These are phyloP conservation scores for Sarcophaga variegata DNA, from an alignment of 2,888 invertebrate species.

Conservation along the genomic window DNA sequence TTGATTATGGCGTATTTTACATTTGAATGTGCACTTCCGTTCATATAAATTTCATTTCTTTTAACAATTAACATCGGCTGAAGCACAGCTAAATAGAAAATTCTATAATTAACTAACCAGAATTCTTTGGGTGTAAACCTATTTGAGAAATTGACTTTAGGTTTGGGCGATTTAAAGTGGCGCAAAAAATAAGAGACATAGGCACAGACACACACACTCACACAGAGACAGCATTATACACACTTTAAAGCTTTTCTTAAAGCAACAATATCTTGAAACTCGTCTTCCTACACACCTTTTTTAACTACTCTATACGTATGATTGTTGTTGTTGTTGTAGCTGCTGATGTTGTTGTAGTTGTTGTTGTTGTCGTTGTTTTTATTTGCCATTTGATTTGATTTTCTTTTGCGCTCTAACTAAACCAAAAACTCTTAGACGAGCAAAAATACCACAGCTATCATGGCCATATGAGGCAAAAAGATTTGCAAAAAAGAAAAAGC, in stretches of 20 bases:
- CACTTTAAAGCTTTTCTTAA: no score
- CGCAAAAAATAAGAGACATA: conserved; percentile 52
- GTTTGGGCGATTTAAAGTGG: conserved; percentile 68
- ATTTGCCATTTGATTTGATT: no score
- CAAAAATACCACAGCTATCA: background rate
- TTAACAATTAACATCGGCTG: no score
- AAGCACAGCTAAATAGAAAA: no score
- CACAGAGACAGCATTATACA: background rate
- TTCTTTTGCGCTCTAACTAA: conserved; percentile 27
- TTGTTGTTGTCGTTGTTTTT: background rate
- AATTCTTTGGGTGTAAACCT: conserved; percentile 42
- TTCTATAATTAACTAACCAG: no score
- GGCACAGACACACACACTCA: conserved; percentile 18
- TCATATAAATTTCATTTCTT: no score
- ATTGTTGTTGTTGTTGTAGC: background rate
- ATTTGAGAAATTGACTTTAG: conserved; percentile 48
- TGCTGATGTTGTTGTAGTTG: background rate
- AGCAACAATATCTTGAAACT: conserved; percentile 39
- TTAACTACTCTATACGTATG: conserved; percentile 1
- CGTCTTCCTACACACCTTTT: conserved; percentile 69
- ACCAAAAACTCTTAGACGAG: background rate
- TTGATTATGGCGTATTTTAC: no score
- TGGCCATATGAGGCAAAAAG: conserved; percentile 49
- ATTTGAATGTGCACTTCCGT: no score
- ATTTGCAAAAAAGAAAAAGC: conserved; percentile 15